Percentiles rank a stretch among this genome's conserved stretches.
Conservation (phyloP, 2,113 vertebrate species). For the Dissostichus mawsoni region DNA sequence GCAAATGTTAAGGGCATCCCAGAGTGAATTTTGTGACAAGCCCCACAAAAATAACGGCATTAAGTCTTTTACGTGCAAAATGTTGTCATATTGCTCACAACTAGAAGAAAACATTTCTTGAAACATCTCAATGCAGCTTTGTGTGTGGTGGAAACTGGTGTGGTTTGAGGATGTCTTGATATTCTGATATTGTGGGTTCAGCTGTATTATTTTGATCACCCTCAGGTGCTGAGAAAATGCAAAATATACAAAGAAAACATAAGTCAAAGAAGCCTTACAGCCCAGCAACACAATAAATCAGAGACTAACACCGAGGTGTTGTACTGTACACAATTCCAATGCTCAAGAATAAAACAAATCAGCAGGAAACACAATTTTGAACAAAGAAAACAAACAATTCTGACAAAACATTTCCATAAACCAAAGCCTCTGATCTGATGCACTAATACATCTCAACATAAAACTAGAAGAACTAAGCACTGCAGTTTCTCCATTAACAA, state of each 20-base stretch:
- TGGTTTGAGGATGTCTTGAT: slow-evolving; percentile 19
- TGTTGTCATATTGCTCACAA: slow-evolving; percentile 53
- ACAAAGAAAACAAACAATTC: neutral
- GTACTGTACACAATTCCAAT: neutral
- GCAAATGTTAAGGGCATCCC: slow-evolving; percentile 61
- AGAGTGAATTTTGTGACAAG: slow-evolving; percentile 50
- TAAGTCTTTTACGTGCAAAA: slow-evolving; percentile 46
- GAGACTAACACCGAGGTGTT: neutral
- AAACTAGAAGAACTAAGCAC: neutral
- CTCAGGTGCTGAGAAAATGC: slow-evolving; percentile 26
- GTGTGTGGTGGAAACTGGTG: neutral
- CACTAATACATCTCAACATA: neutral
- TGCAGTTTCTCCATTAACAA: neutral
- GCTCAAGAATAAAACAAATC: neutral
- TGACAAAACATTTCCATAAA: neutral
- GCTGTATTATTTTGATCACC: slow-evolving; percentile 43
- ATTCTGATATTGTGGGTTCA: slow-evolving; percentile 38
- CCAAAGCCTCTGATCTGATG: neutral
- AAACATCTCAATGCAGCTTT: slow-evolving; percentile 30
- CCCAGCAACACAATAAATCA: neutral
- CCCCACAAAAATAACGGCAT: slow-evolving; percentile 44
- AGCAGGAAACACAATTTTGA: neutral
- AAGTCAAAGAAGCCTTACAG: slow-evolving; percentile 30
- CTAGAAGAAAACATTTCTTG: slow-evolving; percentile 22
- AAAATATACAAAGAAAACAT: slow-evolving; percentile 32